A percentile compares a stretch with the other conserved stretches of the same genome.
These are phyloP conservation scores for Macroteleia sp. DNA, from an alignment of 2,888 invertebrate species.

Conservation along the genomic window DNA sequence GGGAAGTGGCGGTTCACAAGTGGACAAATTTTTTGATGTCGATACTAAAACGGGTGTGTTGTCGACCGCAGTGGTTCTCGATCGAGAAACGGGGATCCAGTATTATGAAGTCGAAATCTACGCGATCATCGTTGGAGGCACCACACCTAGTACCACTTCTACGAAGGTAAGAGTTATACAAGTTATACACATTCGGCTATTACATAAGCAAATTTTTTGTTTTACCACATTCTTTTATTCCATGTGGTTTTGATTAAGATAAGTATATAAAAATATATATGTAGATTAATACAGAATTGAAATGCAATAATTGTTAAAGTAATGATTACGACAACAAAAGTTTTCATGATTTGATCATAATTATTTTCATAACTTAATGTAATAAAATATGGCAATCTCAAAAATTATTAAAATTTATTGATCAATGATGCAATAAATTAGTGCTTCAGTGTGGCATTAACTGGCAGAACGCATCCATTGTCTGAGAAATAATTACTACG, in stretches of 20 bases:
- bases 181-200: background rate
- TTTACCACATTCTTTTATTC: background rate
- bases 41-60: slow-evolving; percentile 94
- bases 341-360: too few species aligned
- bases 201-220: background rate
- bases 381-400: background rate
- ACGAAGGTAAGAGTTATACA: slow-evolving; percentile 91
- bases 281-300: too few species aligned
- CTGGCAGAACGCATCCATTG: slow-evolving; percentile 39
- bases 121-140: slow-evolving; percentile 90
- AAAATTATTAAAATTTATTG: slow-evolving; percentile 7
- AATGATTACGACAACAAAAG: too few species aligned
- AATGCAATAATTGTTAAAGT: too few species aligned
- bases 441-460: too few species aligned
- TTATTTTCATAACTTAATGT: too few species aligned
- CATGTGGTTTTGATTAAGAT: background rate
- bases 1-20: slow-evolving; percentile 88
- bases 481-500: slow-evolving; percentile 27
- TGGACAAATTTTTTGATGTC: slow-evolving; percentile 95
- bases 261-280: too few species aligned
- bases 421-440: too few species aligned
- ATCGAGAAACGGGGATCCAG: slow-evolving; percentile 92
- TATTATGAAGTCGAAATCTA: slow-evolving; percentile 93
- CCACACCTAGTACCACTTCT: slow-evolving; percentile 89
- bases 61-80: slow-evolving; percentile 92